phyloP scores from a whole-genome alignment of 2,888 invertebrate genomes.

The Heteromurus nitidus region DNA sequence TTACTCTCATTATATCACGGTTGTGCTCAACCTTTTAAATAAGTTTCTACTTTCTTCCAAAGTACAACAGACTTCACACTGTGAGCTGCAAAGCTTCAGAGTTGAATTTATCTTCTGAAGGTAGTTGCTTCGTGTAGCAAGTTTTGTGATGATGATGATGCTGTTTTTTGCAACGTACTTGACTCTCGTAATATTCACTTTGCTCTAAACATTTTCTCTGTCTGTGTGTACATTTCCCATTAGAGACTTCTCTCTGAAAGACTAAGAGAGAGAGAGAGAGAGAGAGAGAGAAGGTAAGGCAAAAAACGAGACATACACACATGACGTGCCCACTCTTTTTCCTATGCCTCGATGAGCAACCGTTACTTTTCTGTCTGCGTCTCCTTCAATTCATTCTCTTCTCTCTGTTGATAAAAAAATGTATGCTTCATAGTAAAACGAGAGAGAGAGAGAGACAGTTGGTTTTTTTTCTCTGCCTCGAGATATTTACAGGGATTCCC shows the following conservation, averaged over 20 bases:
- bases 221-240: conserved; percentile 49
- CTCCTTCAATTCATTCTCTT: neutral
- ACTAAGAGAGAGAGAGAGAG: too few relatives aligned
- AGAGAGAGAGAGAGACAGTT: neutral
- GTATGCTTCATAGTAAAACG: too few relatives aligned
- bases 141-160: too few relatives aligned
- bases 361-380: conserved; percentile 51
- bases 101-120: too few relatives aligned
- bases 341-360: conserved; percentile 47
- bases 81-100: too few relatives aligned
- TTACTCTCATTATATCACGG: too few relatives aligned
- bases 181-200: too few relatives aligned
- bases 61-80: neutral
- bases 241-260: conserved; percentile 32
- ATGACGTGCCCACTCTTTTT: conserved; percentile 30
- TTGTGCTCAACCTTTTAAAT: too few relatives aligned
- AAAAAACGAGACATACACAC: conserved; percentile 17
- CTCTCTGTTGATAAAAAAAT: neutral
- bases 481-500: conserved; percentile 18
- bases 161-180: too few relatives aligned
- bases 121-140: too few relatives aligned
- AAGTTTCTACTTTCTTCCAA: too few relatives aligned
- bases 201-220: too few relatives aligned
- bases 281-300: conserved; percentile 8
- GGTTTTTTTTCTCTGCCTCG: conserved; percentile 1